A percentile compares a stretch with the other conserved stretches of the same genome.
Evolutionary conservation across 1,140 invertebrate genomes (phyloP).

Genomic region (Vanessa atalanta): DNA sequence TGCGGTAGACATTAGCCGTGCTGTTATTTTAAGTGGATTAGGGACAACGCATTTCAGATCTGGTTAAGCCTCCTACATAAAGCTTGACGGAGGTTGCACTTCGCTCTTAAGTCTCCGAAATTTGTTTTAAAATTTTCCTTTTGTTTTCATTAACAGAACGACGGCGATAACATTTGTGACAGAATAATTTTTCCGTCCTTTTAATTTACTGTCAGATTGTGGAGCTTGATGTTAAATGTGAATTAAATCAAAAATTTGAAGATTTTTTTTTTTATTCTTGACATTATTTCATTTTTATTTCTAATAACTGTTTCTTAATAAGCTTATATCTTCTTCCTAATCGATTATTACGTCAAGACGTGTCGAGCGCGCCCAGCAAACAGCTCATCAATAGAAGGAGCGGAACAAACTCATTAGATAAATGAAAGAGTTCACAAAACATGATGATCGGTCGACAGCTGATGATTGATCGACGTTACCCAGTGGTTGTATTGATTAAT

Average conservation of each 20-base stretch:
- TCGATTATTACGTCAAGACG: slow-evolving; percentile 60
- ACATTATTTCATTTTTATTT: neutral
- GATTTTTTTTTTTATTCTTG: too few relatives aligned
- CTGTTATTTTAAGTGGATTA: slow-evolving; percentile 78
- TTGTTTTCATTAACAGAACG: slow-evolving; percentile 14
- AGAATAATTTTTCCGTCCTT: neutral
- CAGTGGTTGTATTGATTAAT: slow-evolving; percentile 10
- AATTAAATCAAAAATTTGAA: too few relatives aligned
- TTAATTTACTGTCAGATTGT: neutral
- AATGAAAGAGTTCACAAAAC: slow-evolving; percentile 74
- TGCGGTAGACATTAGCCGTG: slow-evolving; percentile 59
- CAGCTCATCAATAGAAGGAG: slow-evolving; percentile 37
- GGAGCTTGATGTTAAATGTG: too few relatives aligned
- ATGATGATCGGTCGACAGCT: slow-evolving; percentile 51
- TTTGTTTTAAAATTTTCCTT: slow-evolving; percentile 30
- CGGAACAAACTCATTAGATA: slow-evolving; percentile 72
- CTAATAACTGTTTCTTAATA: neutral
- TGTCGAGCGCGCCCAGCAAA: slow-evolving; percentile 54
- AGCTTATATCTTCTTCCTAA: neutral
- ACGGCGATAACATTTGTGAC: neutral
- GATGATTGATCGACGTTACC: slow-evolving; percentile 65
- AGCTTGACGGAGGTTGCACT: slow-evolving; percentile 58
- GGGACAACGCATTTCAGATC: slow-evolving; percentile 70
- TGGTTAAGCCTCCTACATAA: slow-evolving; percentile 66
- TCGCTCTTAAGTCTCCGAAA: slow-evolving; percentile 45